phyloP scores from a whole-genome alignment of 2,797 vertebrate genomes.

The Siniperca undulata region DNA sequence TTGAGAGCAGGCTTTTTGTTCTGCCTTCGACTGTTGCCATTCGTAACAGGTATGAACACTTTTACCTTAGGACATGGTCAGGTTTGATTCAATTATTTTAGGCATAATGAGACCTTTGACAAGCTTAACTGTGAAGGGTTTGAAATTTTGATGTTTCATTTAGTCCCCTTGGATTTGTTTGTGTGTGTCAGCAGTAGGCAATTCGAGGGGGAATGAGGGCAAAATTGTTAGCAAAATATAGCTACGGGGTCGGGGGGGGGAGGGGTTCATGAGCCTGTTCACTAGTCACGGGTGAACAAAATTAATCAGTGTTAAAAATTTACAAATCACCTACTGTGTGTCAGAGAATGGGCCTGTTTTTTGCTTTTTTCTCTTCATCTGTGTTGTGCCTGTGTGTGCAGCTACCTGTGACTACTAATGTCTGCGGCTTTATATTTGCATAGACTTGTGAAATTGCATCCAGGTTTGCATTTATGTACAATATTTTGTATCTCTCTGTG shows the following conservation, averaged over 20 bases:
- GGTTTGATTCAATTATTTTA: not conserved
- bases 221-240: too few species aligned
- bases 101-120: not conserved
- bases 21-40: not conserved
- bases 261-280: too few species aligned
- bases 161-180: not conserved
- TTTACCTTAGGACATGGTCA: not conserved
- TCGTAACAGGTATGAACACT: not conserved
- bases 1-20: not conserved
- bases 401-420: not conserved
- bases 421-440: not conserved
- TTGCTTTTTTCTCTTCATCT: conserved; percentile 6
- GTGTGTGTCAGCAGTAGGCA: too few species aligned
- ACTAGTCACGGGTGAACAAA: too few species aligned
- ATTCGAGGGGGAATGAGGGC: too few species aligned
- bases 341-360: not conserved
- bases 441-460: conserved; percentile 2
- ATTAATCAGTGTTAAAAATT: too few species aligned
- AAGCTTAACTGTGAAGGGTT: not conserved
- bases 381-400: not conserved
- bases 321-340: too few species aligned
- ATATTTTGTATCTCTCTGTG: conserved; percentile 21
- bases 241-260: too few species aligned
- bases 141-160: not conserved
- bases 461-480: conserved; percentile 25